A percentile compares a stretch with the other conserved stretches of the same genome.
These are phyloP conservation scores for Pelochelys cantorii DNA, from an alignment of 2,797 vertebrate genomes.

Conservation along the genomic window DNA sequence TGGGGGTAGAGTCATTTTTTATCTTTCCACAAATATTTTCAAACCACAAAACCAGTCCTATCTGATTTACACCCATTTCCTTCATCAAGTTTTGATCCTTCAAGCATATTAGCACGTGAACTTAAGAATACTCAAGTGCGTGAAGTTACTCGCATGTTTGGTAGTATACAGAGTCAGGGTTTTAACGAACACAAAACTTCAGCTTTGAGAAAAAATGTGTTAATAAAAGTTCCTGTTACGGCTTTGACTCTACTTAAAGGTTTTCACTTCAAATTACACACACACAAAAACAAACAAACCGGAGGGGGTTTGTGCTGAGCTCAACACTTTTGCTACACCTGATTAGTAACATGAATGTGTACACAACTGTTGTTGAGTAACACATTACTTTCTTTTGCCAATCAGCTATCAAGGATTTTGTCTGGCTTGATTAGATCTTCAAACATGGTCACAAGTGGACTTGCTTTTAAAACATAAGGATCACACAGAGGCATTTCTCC, in stretches of 20 bases:
- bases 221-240: conserved; percentile 23
- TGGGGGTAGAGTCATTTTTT: background rate
- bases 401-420: background rate
- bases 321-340: conserved; percentile 28
- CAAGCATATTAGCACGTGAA: background rate
- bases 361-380: conserved; percentile 30
- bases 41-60: background rate
- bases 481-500: background rate
- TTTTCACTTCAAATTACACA: background rate
- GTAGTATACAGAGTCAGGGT: background rate
- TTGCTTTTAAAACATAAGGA: conserved; percentile 21
- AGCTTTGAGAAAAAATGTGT: background rate
- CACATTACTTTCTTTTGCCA: background rate
- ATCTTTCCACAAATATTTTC: conserved; percentile 12
- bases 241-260: background rate
- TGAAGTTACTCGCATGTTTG: conserved; percentile 29
- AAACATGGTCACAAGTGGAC: conserved; percentile 16
- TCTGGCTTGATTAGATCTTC: conserved; percentile 52
- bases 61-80: conserved; percentile 13
- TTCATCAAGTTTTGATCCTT: background rate
- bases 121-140: conserved; percentile 15
- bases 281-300: background rate
- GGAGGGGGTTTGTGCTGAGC: background rate
- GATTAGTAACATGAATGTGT: background rate
- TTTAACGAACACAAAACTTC: conserved; percentile 10